Percentiles rank a stretch among this genome's conserved stretches.
These are phyloP conservation scores for Dendrolimus kikuchii DNA, from an alignment of 1,140 invertebrate species.

Conservation along the genomic window DNA sequence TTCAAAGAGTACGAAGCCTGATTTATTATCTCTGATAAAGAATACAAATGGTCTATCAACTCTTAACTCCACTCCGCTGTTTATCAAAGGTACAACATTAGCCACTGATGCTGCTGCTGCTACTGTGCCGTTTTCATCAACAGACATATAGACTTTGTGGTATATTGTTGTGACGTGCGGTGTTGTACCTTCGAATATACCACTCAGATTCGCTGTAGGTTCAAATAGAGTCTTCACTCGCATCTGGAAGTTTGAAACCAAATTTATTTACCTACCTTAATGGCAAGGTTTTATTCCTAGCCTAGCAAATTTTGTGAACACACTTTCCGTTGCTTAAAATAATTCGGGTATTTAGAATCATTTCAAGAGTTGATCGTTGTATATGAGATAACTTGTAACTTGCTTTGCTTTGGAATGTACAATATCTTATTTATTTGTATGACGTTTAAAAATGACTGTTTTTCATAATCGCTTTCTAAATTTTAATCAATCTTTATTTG, in stretches of 20 bases:
- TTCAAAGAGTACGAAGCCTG: conserved; percentile 77
- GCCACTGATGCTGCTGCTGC: conserved; percentile 79
- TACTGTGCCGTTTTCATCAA: conserved; percentile 81
- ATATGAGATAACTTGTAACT: no score
- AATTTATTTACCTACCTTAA: no score
- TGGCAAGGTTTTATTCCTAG: no score
- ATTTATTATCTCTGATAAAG: conserved; percentile 76
- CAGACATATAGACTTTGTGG: conserved; percentile 80
- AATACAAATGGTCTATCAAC: conserved; percentile 83
- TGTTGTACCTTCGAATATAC: conserved; percentile 66
- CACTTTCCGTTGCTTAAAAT: no score
- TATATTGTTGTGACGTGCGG: conserved; percentile 75
- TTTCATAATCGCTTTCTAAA: no score
- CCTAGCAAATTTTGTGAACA: no score
- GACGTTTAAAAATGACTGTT: no score
- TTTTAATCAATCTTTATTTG: no score
- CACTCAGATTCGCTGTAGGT: conserved; percentile 74
- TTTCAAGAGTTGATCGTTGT: no score
- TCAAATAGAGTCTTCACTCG: conserved; percentile 77
- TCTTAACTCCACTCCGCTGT: conserved; percentile 32
- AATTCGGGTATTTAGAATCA: no score
- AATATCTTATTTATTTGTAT: no score
- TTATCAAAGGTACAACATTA: conserved; percentile 75
- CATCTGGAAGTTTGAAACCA: conserved; percentile 57
- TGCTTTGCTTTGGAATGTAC: no score